These are phyloP conservation scores for Gymnorhina tibicen DNA, from an alignment of 2,113 vertebrate species.

Conservation along the genomic window DNA sequence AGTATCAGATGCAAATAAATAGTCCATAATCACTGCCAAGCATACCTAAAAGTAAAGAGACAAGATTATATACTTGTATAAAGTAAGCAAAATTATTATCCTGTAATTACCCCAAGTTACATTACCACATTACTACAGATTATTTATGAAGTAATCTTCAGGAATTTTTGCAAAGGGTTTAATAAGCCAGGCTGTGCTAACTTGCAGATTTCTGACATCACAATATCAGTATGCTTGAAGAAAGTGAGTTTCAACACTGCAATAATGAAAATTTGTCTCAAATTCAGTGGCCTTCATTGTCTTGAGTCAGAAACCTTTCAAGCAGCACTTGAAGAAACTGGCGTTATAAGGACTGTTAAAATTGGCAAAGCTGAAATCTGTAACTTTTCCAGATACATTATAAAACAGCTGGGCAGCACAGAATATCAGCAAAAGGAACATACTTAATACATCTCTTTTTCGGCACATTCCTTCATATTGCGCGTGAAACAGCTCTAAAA, in stretches of 20 bases:
- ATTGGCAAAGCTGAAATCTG: neutral
- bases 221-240: neutral
- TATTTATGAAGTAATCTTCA: neutral
- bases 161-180: neutral
- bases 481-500: neutral
- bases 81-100: neutral
- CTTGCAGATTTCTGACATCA: neutral
- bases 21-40: constrained; percentile 78
- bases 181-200: neutral
- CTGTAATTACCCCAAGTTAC: neutral
- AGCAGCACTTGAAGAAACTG: neutral
- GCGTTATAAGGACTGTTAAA: neutral
- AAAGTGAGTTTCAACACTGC: neutral
- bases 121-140: neutral
- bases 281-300: neutral
- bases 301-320: neutral
- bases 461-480: neutral
- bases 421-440: neutral
- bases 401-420: neutral
- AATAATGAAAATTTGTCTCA: neutral
- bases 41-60: constrained; percentile 67
- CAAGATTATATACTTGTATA: neutral
- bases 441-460: neutral
- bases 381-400: neutral
- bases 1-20: constrained; percentile 67